A percentile compares a stretch with the other conserved stretches of the same genome.
phyloP scores from a whole-genome alignment of 2,888 invertebrate species.

The Cryptophagus acutangulus region DNA sequence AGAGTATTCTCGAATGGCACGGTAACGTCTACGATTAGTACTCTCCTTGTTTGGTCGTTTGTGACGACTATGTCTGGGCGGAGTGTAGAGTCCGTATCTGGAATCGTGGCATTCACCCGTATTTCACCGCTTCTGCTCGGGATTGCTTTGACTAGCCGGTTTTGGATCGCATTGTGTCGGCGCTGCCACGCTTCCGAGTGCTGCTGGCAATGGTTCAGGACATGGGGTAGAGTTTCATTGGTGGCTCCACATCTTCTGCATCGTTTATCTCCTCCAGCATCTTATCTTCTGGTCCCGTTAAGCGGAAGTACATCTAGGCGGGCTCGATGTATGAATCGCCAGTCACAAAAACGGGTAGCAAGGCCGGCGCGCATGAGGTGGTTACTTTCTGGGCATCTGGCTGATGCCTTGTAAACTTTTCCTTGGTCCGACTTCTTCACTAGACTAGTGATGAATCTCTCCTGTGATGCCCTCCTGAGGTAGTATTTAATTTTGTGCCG shows the following conservation, averaged over 20 bases:
- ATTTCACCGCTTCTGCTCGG: not conserved
- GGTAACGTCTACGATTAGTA: slow-evolving; percentile 35
- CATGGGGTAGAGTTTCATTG: slow-evolving; percentile 35
- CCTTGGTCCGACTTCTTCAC: slow-evolving; percentile 28
- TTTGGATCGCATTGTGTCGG: slow-evolving; percentile 25
- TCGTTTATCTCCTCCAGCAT: slow-evolving; percentile 6
- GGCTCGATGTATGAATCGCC: slow-evolving; percentile 42
- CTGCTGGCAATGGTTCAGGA: slow-evolving; percentile 33
- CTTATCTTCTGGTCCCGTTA: slow-evolving; percentile 22
- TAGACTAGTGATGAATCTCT: no score
- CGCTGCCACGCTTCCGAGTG: slow-evolving; percentile 27
- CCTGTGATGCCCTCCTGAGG: no score
- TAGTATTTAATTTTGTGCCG: no score
- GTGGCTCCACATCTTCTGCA: slow-evolving; percentile 23
- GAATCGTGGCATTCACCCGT: no score
- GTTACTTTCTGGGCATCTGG: slow-evolving; percentile 20
- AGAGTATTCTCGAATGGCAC: slow-evolving; percentile 35
- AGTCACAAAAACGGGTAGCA: slow-evolving; percentile 39
- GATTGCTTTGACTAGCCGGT: slow-evolving; percentile 21
- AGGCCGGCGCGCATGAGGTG: slow-evolving; percentile 32
- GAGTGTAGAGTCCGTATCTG: no score
- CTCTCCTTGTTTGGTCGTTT: no score
- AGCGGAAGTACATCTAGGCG: slow-evolving; percentile 36
- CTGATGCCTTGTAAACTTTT: slow-evolving; percentile 26
- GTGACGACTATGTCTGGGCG: no score